Evolutionary conservation across 2,797 vertebrate species (phyloP).

Genomic region (Poecilia gillii): DNA sequence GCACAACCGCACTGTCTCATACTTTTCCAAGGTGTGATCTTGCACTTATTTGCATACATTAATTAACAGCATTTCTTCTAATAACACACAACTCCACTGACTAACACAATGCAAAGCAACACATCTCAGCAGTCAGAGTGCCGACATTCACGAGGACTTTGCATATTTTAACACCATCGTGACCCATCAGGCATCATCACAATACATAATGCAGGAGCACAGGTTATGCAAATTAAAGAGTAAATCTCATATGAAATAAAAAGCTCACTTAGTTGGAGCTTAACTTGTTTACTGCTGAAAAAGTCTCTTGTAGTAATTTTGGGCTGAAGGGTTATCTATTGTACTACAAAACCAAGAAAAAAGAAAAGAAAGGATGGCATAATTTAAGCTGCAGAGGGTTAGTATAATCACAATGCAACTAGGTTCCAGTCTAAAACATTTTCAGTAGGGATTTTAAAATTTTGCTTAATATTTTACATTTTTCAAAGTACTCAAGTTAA

Average conservation of each 20-base stretch:
- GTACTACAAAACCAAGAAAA: neutral
- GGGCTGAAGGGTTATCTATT: neutral
- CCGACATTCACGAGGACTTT: conserved; percentile 25
- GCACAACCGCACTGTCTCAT: conserved; percentile 44
- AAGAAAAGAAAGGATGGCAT: neutral
- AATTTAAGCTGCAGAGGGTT: neutral
- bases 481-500: neutral
- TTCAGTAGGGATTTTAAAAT: neutral
- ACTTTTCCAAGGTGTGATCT: conserved; percentile 67
- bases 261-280: neutral
- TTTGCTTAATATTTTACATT: neutral
- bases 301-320: neutral
- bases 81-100: conserved; percentile 50
- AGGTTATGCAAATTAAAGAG: conserved; percentile 14
- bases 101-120: conserved; percentile 38
- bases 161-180: conserved; percentile 57
- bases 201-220: conserved; percentile 20
- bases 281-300: neutral
- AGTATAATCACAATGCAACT: neutral
- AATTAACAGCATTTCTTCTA: conserved; percentile 63
- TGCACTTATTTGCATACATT: conserved; percentile 72
- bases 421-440: neutral
- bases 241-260: conserved; percentile 5
- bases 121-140: conserved; percentile 35
- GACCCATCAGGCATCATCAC: conserved; percentile 41